A percentile compares a stretch with the other conserved stretches of the same genome.
Conservation (phyloP, 2,888 invertebrate genomes). For the Polietes domitor region DNA sequence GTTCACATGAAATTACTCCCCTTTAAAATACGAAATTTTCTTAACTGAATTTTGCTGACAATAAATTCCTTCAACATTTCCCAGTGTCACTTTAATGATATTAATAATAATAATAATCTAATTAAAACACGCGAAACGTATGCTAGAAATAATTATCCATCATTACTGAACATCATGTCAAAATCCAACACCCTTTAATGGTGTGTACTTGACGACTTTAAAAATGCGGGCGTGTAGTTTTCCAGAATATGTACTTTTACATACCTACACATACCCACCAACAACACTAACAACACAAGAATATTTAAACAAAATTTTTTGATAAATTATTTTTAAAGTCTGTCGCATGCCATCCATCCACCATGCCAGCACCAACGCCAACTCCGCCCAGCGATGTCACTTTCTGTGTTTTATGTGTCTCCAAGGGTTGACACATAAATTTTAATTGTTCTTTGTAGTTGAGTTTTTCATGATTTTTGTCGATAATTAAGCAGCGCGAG, state of each 20-base stretch:
- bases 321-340: not conserved
- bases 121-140: too few species aligned
- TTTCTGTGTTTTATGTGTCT: not conserved
- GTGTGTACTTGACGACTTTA: not conserved
- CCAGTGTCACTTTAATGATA: too few species aligned
- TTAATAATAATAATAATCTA: too few species aligned
- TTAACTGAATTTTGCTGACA: too few species aligned
- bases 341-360: slow-evolving; percentile 9
- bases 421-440: slow-evolving; percentile 27
- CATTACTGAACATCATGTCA: not conserved
- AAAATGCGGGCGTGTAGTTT: not conserved
- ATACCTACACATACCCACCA: not conserved
- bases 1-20: too few species aligned
- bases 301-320: not conserved
- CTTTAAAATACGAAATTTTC: too few species aligned
- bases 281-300: not conserved
- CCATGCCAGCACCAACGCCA: not conserved
- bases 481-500: slow-evolving; percentile 3
- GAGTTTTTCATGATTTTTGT: not conserved
- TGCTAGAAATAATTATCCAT: too few species aligned
- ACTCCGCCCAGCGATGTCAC: not conserved
- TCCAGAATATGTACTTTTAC: not conserved
- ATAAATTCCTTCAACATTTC: too few species aligned
- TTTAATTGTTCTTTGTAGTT: slow-evolving; percentile 16
- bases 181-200: not conserved